phyloP scores from a whole-genome alignment of 2,888 invertebrate genomes.

The Cordilura impudica region DNA sequence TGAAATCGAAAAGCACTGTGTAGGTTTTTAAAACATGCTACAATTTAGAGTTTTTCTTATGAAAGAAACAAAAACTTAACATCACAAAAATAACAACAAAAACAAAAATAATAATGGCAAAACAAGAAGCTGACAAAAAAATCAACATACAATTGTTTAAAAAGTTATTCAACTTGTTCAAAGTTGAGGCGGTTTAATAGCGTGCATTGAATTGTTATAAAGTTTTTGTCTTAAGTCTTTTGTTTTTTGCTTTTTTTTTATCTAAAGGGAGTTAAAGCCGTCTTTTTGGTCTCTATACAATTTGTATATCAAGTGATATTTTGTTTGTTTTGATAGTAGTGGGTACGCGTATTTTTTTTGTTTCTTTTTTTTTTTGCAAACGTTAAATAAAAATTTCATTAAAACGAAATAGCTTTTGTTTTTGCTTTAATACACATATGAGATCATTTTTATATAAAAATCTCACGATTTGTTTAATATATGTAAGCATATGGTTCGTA shows the following conservation, averaged over 20 bases:
- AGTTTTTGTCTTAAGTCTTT: constrained; percentile 55
- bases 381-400: constrained; percentile 14
- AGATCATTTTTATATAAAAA: constrained; percentile 47
- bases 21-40: constrained; percentile 46
- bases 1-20: constrained; percentile 17
- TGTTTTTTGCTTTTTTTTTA: constrained; percentile 12
- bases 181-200: not conserved
- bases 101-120: constrained; percentile 8
- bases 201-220: constrained; percentile 26
- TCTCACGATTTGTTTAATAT: not conserved
- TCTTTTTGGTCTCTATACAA: not conserved
- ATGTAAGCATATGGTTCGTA: not conserved
- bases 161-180: constrained; percentile 1
- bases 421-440: constrained; percentile 27
- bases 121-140: constrained; percentile 35
- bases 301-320: constrained; percentile 22
- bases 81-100: not conserved
- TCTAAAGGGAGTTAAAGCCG: too few relatives aligned
- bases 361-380: constrained; percentile 10
- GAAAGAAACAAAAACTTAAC: not conserved
- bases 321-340: not conserved
- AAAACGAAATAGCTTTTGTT: constrained; percentile 49
- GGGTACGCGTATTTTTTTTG: constrained; percentile 2
- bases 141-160: constrained; percentile 23
- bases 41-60: constrained; percentile 3